Base-by-base conservation (phyloP, 2,113 vertebrate species). In the Nipponia nippon region DNA sequence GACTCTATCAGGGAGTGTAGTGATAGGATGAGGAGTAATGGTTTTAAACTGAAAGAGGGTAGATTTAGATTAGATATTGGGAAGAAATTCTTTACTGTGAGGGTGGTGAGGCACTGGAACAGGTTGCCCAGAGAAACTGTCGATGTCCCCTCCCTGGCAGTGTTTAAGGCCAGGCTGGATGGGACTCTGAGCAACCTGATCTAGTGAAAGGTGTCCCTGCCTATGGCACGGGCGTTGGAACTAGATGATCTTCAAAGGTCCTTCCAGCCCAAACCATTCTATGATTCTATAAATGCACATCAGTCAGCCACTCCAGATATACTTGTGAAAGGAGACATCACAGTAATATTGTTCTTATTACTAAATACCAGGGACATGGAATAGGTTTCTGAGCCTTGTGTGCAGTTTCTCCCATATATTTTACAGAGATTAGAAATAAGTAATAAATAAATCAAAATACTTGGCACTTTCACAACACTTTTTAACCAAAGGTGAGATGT, bases 11-110 rank as follows among this genome's bases (percentile, higher is more conserved):
- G 7, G 11, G 15, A 27, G 3, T 23, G 1, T 22, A 46, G 13
- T 6, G 19, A 44, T 3, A 6, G 21, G 18, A 44, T 2, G 2
- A 72, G 18, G 8, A 2, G 4, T 36, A 58, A 73, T 0, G 1
- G 29, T 10, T 59, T 38, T 40, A 34, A 61, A 34, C 18, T 83
- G 34, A 16, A 53, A 34, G 18, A 40, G 4, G 23, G 16, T 16
- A 52, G 5, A 32, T 59, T 82, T 59, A 59, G 21, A 26, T 62
- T 3, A 53, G 40, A 5, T 12, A 15, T 17, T 2, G 59, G 53
- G 42, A 69, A 50, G 13, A 58, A 65, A 14, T 42, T 50, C n/a
- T 72, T 58, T 20, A 10, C 11, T 17, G 5, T 27, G 42, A 40
- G 61, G 14, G 29, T 15, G 18, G 50, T 42, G 23, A 86, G 29